phyloP scores from a whole-genome alignment of 2,888 invertebrate species.

The Epinotia nisella region DNA sequence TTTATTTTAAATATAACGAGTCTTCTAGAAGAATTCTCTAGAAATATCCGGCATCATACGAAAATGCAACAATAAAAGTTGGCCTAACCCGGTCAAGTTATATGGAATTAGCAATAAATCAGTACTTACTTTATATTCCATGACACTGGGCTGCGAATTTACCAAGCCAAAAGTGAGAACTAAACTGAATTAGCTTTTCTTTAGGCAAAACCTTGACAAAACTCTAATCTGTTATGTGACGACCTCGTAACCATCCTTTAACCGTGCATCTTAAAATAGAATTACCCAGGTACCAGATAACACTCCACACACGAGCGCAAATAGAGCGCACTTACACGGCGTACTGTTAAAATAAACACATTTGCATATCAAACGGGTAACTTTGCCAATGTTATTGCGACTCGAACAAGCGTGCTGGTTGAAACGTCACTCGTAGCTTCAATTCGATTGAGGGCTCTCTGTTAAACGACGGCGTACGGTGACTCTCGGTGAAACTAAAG shows the following conservation, averaged over 20 bases:
- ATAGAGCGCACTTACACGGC: conserved; percentile 3
- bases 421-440: neutral
- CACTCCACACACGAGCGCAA: neutral
- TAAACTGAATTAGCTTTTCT: too few relatives aligned
- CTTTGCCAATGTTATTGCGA: conserved; percentile 34
- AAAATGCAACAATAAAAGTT: too few relatives aligned
- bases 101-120: conserved; percentile 12
- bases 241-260: too few relatives aligned
- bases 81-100: neutral
- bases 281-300: neutral
- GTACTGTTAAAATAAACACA: conserved; percentile 17
- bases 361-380: conserved; percentile 39
- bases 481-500: neutral
- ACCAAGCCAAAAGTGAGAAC: too few relatives aligned
- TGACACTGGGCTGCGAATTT: neutral
- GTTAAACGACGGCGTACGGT: neutral
- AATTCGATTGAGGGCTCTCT: conserved; percentile 1
- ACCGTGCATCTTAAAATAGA: too few relatives aligned
- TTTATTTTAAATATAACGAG: too few relatives aligned
- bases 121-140: conserved; percentile 10
- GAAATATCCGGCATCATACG: too few relatives aligned
- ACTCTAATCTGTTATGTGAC: too few relatives aligned
- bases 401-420: conserved; percentile 16
- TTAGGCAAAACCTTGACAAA: too few relatives aligned
- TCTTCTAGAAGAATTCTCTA: too few relatives aligned